Evolutionary conservation across 2,888 invertebrate genomes (phyloP).

Genomic region (Dryococelus australis): DNA sequence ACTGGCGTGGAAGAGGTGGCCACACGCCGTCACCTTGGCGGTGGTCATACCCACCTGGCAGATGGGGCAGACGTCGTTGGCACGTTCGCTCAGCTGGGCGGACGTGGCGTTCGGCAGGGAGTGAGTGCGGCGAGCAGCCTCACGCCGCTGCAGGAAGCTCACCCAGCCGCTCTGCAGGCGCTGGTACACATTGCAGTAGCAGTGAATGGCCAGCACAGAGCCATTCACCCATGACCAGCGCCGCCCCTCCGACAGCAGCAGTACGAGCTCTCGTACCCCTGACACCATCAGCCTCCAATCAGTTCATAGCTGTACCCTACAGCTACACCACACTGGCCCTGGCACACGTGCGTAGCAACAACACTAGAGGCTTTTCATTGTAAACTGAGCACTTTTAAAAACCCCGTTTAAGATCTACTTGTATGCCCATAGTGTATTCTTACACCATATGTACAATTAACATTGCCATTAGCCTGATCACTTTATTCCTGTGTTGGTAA

Average conservation of each 20-base stretch:
- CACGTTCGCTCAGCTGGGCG: slow-evolving; percentile 44
- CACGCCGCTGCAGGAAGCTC: slow-evolving; percentile 58
- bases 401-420: too few species aligned
- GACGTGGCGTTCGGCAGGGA: slow-evolving; percentile 36
- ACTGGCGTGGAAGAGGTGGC: slow-evolving; percentile 61
- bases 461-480: too few species aligned
- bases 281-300: background rate
- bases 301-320: too few species aligned
- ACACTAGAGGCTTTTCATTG: background rate
- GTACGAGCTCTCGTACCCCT: slow-evolving; percentile 36
- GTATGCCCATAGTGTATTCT: too few species aligned
- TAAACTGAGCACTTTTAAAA: too few species aligned
- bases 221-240: slow-evolving; percentile 61
- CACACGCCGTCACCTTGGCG: slow-evolving; percentile 62
- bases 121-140: slow-evolving; percentile 60
- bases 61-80: slow-evolving; percentile 62
- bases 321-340: background rate
- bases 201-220: slow-evolving; percentile 61
- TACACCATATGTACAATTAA: too few species aligned
- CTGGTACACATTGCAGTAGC: slow-evolving; percentile 64
- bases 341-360: background rate
- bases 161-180: slow-evolving; percentile 60
- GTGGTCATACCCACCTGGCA: slow-evolving; percentile 69
- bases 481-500: too few species aligned
- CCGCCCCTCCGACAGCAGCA: slow-evolving; percentile 54